Percentiles rank a stretch among this genome's conserved stretches.
Conservation (phyloP, 2,113 vertebrate genomes). For the Solea solea region DNA sequence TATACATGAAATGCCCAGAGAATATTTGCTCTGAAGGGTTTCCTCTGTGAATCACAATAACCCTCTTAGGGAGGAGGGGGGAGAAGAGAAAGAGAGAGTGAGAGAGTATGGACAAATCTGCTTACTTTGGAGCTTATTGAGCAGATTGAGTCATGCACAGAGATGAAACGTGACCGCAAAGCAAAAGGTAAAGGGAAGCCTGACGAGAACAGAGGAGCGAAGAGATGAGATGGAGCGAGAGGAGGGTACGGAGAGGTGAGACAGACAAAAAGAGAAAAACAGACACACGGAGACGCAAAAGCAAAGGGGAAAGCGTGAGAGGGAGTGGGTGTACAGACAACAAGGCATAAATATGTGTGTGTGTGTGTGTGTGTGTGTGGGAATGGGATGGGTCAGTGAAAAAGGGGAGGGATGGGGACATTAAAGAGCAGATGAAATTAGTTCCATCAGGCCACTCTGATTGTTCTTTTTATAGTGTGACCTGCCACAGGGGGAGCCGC, state of each 20-base stretch:
- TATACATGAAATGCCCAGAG: conserved; percentile 83
- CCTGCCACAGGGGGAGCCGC: conserved; percentile 69
- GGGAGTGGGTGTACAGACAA: conserved; percentile 27
- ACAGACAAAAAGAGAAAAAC: conserved; percentile 28
- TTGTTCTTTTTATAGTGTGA: conserved; percentile 80
- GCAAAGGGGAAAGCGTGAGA: background rate
- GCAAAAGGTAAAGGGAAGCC: conserved; percentile 77
- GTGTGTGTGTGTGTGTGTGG: background rate
- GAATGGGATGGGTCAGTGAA: conserved; percentile 5
- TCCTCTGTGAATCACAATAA: conserved; percentile 84
- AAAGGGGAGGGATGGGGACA: conserved; percentile 44
- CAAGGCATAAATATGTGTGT: conserved; percentile 31
- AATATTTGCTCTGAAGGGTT: conserved; percentile 83
- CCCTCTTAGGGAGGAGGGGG: conserved; percentile 77
- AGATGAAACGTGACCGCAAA: conserved; percentile 84
- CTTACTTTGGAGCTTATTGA: conserved; percentile 88
- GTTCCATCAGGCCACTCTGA: conserved; percentile 77
- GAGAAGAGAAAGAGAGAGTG: conserved; percentile 45
- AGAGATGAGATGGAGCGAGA: conserved; percentile 49
- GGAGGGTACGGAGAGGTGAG: conserved; percentile 64
- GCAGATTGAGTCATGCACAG: conserved; percentile 83
- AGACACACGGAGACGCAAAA: conserved; percentile 20
- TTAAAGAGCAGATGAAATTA: conserved; percentile 80
- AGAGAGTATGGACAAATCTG: conserved; percentile 83
- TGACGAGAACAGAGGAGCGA: conserved; percentile 49